These are phyloP conservation scores for Xenopus borealis DNA, from an alignment of 2,113 vertebrate genomes.

Conservation along the genomic window DNA sequence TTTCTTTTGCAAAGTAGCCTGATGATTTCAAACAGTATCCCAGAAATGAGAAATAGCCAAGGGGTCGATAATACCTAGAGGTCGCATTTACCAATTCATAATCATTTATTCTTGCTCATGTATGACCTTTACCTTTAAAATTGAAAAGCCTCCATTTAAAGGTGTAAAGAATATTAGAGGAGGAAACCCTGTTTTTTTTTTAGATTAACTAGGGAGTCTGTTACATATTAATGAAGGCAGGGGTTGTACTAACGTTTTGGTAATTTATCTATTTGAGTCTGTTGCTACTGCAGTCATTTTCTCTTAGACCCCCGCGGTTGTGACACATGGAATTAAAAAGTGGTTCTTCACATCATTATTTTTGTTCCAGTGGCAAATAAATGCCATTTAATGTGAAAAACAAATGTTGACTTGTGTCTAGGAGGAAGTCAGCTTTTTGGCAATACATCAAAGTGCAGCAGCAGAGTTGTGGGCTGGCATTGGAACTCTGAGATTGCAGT, in stretches of 20 bases:
- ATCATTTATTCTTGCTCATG: constrained; percentile 86
- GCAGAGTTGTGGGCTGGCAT: constrained; percentile 59
- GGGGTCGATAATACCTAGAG: constrained; percentile 79
- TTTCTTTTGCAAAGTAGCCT: constrained; percentile 61
- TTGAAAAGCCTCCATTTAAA: constrained; percentile 83
- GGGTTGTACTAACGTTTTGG: constrained; percentile 79
- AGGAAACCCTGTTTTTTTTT: constrained; percentile 79
- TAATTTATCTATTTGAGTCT: constrained; percentile 86
- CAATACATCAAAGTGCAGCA: constrained; percentile 74
- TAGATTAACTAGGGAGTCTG: constrained; percentile 79
- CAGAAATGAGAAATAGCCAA: constrained; percentile 80
- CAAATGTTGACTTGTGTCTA: constrained; percentile 81
- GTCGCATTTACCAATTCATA: constrained; percentile 82
- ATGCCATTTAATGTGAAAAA: constrained; percentile 80
- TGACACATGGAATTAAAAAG: constrained; percentile 80
- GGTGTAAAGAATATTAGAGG: constrained; percentile 83
- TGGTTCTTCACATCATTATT: constrained; percentile 70
- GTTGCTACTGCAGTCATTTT: constrained; percentile 74
- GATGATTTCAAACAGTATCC: constrained; percentile 62
- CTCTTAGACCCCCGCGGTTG: constrained; percentile 78
- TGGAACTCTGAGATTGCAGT: constrained; percentile 54
- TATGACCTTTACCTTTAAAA: constrained; percentile 81
- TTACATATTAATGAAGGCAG: constrained; percentile 82
- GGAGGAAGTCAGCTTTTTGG: constrained; percentile 70
- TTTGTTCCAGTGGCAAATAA: constrained; percentile 71